phyloP scores from a whole-genome alignment of 2,888 invertebrate species.

The Idaea biselata region DNA sequence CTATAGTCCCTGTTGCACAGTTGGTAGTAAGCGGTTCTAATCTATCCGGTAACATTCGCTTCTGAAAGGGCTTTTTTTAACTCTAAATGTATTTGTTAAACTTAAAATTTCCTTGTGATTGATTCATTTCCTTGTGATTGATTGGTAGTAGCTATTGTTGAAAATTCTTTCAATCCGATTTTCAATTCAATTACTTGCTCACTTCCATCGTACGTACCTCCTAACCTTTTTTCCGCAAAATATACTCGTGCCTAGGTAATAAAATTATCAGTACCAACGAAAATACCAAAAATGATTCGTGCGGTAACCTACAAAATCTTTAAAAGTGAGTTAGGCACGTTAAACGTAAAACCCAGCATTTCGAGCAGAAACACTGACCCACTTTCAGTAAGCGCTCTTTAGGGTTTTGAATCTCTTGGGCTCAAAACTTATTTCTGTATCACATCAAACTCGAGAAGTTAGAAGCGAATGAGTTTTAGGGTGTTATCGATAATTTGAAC shows the following conservation, averaged over 20 bases:
- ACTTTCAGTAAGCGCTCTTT: slow-evolving; percentile 47
- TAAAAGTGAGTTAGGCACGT: slow-evolving; percentile 19
- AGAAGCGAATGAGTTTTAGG: slow-evolving; percentile 39
- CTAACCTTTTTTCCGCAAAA: no score
- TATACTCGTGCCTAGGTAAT: no score
- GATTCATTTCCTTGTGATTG: background rate
- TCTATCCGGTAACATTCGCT: no score
- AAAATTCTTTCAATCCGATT: background rate
- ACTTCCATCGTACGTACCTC: background rate
- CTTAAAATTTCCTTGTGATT: background rate
- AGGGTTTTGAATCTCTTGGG: slow-evolving; percentile 44
- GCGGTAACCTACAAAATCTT: background rate
- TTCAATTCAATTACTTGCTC: background rate
- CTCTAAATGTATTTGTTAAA: background rate
- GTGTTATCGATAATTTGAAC: slow-evolving; percentile 15
- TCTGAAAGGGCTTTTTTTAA: background rate
- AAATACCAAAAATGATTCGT: no score
- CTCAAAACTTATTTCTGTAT: slow-evolving; percentile 47
- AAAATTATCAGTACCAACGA: no score
- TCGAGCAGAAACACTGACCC: slow-evolving; percentile 36
- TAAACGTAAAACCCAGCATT: slow-evolving; percentile 25
- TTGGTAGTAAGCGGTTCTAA: no score
- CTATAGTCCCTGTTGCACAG: no score
- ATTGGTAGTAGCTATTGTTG: background rate
- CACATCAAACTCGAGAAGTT: slow-evolving; percentile 45